Evolutionary conservation across 2,113 vertebrate genomes (phyloP).

Genomic region (Callipepla squamata): DNA sequence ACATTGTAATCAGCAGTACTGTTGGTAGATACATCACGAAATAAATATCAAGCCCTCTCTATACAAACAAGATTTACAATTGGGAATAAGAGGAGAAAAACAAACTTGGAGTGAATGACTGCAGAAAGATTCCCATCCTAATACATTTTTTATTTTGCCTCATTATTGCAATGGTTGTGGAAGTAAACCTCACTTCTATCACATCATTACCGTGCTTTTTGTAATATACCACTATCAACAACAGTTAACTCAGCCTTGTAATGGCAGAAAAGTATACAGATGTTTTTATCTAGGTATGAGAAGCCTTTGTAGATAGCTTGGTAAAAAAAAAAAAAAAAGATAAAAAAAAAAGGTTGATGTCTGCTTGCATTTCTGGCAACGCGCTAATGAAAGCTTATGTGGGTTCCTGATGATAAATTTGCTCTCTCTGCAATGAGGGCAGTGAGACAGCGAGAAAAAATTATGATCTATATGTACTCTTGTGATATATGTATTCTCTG

Average conservation of each 20-base stretch:
- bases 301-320: background rate
- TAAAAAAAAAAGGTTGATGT: background rate
- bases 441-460: background rate
- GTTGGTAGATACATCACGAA: background rate
- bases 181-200: constrained; percentile 23
- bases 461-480: background rate
- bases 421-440: background rate
- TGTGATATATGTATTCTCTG: background rate
- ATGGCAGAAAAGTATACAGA: background rate
- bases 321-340: background rate
- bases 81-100: background rate
- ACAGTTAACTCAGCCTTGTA: background rate
- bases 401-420: background rate
- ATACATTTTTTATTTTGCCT: background rate
- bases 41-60: background rate
- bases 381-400: background rate
- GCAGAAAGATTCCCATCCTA: background rate
- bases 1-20: background rate
- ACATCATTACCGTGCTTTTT: background rate
- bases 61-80: background rate
- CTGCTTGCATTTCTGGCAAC: background rate
- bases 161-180: constrained; percentile 1
- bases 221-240: background rate
- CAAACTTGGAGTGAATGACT: background rate
- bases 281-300: background rate